Evolutionary conservation across 2,888 invertebrate species (phyloP), one percentile per base, ranked within the genome.

Genomic region (Pinctada fucata): DNA sequence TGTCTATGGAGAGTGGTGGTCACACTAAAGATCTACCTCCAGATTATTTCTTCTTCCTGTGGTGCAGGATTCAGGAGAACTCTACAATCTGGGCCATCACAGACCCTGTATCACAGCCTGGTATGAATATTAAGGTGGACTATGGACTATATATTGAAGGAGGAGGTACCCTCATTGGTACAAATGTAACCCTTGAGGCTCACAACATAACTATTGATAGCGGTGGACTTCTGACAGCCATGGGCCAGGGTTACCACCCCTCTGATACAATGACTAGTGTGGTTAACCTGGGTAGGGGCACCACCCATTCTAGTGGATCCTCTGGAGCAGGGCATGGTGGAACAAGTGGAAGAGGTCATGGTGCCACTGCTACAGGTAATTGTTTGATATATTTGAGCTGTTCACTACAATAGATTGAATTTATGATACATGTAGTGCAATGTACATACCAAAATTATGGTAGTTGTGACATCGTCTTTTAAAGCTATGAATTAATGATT

Each of bases 271-370:
- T 78, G 58, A 82, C 72, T 13, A 8, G 52, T 10, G 49, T 47
- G 0, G 73, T 82, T 0, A 88, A 89, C 67, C 45, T 83, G 5
- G 89, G 89, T 2, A 48, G 79, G 48, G 89, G 89, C 10, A 71
- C 58, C 5, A 83, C 83, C 2, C 75, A 78, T 73, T 16, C 76
- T 2, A 16, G n/a, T 31, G 89, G 89, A 3, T 87, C 88, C 3
- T 88, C 89, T 31, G 89, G 89, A 3, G 89, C 80, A 10, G 87
- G 87, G 0, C 85, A 89, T 81, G 89, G 89, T 69, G 89, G 89
- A 13, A 88, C 87, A 6, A 85, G 86, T 76, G 89, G 89, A 2
- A 73, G 82, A 58, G 88, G 89, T 1, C 82, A 74, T 52, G 88
- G 86, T 6, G 85, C 81, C 6, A 13, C 58, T 0, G 68, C 80